A percentile compares a stretch with the other conserved stretches of the same genome.
Evolutionary conservation across 2,113 vertebrate species (phyloP).

Genomic region (Sialia sialis): DNA sequence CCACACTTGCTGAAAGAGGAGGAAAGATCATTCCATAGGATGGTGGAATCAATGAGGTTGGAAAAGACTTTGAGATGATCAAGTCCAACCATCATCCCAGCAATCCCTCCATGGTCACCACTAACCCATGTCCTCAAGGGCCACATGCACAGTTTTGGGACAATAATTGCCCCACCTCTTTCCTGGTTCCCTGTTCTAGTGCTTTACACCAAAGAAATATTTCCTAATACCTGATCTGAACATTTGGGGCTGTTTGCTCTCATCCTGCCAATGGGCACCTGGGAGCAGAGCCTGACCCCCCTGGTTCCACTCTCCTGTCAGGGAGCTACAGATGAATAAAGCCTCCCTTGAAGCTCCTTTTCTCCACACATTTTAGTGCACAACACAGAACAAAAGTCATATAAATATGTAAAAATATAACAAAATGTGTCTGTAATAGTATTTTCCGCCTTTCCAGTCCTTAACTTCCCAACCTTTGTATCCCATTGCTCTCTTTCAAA

Average conservation of each 20-base stretch:
- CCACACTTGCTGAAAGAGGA: not conserved
- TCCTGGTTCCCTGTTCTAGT: not conserved
- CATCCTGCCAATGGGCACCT: too few relatives aligned
- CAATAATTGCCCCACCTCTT: not conserved
- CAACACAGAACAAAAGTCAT: not conserved
- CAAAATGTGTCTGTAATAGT: not conserved
- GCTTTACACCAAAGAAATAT: not conserved
- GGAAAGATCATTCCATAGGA: not conserved
- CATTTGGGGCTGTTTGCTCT: not conserved
- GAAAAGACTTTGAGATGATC: not conserved
- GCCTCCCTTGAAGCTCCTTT: not conserved
- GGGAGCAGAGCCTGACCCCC: rapidly evolving
- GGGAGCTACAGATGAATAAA: not conserved
- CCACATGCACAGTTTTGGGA: not conserved
- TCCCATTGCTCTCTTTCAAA: not conserved
- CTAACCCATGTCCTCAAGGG: not conserved
- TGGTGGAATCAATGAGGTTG: too few relatives aligned
- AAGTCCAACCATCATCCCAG: not conserved
- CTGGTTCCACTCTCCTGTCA: rapidly evolving
- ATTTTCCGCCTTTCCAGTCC: not conserved
- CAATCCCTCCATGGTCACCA: not conserved
- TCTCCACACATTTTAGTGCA: not conserved
- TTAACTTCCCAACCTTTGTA: not conserved
- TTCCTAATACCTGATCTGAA: too few relatives aligned
- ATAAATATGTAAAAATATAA: not conserved